These are phyloP conservation scores for Dipus sagitta DNA, from an alignment of 2,797 vertebrate genomes.

Conservation along the genomic window DNA sequence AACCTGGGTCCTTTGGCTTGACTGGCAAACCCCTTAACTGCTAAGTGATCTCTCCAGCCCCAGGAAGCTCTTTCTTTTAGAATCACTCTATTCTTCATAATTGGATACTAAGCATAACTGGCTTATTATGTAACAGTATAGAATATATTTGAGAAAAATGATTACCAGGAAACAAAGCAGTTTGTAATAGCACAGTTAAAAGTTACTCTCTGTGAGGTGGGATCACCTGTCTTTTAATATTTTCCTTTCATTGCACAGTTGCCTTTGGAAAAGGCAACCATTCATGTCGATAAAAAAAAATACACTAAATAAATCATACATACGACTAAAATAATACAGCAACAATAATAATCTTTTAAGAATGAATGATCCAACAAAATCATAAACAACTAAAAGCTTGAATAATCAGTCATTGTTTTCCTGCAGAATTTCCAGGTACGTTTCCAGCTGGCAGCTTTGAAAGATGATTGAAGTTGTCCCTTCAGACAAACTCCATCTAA, in stretches of 20 bases:
- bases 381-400: conserved; percentile 74
- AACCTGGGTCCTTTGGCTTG: too few species aligned
- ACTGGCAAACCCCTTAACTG: too few species aligned
- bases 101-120: neutral
- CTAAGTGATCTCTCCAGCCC: too few species aligned
- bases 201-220: neutral
- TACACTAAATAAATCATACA: conserved; percentile 85
- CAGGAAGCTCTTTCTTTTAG: neutral
- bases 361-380: conserved; percentile 74
- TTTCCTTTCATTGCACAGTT: conserved; percentile 70
- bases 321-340: conserved; percentile 63
- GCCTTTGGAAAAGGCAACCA: conserved; percentile 76
- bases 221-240: conserved; percentile 39
- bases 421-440: conserved; percentile 68
- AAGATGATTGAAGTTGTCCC: conserved; percentile 54
- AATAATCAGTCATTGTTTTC: conserved; percentile 35
- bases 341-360: conserved; percentile 75
- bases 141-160: conserved; percentile 24
- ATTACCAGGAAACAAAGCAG: conserved; percentile 4
- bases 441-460: conserved; percentile 70
- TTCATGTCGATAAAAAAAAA: too few species aligned
- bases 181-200: conserved; percentile 50
- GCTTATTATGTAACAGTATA: neutral
- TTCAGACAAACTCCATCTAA: conserved; percentile 23
- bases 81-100: neutral